Evolutionary conservation across 2,797 vertebrate species (phyloP).

Genomic region (Falco peregrinus): DNA sequence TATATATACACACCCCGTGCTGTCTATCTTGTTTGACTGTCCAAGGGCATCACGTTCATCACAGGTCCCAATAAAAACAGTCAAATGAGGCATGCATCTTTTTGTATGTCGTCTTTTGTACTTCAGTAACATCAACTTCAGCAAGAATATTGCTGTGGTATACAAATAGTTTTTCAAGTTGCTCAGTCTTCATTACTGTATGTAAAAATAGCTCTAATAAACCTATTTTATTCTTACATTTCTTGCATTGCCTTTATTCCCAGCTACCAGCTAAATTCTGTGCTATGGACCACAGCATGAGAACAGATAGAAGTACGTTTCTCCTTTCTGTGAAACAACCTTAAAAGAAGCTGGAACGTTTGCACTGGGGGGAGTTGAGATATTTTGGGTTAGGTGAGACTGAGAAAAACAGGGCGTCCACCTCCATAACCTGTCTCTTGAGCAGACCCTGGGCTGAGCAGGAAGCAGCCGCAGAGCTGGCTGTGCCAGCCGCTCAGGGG

Average conservation of each 20-base stretch:
- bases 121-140: conserved; percentile 24
- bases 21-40: conserved; percentile 51
- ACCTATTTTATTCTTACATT: conserved; percentile 74
- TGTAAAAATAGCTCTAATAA: conserved; percentile 76
- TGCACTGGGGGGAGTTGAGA: background rate
- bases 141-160: conserved; percentile 20
- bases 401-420: background rate
- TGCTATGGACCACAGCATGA: background rate
- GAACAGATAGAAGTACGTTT: background rate
- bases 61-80: conserved; percentile 35
- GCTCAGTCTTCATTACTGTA: conserved; percentile 35
- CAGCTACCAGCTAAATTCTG: background rate
- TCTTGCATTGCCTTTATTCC: conserved; percentile 40
- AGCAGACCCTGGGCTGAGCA: background rate
- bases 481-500: background rate
- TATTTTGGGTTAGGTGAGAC: background rate
- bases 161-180: conserved; percentile 44
- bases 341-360: background rate
- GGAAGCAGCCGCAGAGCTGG: background rate
- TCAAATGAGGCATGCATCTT: conserved; percentile 52
- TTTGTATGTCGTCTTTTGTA: conserved; percentile 68
- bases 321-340: background rate
- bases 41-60: conserved; percentile 28
- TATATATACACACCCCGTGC: background rate
- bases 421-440: accelerated